phyloP scores from a whole-genome alignment of 2,113 vertebrate genomes.

The Chlorodrepanis virens region DNA sequence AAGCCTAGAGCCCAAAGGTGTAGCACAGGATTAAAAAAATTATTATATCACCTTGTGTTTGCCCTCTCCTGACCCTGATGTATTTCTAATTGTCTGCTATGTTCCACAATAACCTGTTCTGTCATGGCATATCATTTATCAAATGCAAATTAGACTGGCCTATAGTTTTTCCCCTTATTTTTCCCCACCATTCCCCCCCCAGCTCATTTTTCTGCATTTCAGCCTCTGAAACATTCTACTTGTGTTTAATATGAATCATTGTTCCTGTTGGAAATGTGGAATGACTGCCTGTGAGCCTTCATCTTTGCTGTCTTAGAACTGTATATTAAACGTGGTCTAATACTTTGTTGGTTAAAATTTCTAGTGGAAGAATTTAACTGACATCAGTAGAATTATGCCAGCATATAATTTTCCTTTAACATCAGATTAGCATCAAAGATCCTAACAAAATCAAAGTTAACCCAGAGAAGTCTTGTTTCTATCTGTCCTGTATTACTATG shows the following conservation, averaged over 20 bases:
- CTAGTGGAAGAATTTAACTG: neutral
- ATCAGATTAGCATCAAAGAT: neutral
- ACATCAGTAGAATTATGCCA: neutral
- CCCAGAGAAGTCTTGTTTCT: neutral
- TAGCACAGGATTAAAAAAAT: neutral
- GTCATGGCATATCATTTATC: neutral
- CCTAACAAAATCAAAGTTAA: neutral
- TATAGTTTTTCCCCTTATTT: accelerated
- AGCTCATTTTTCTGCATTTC: neutral
- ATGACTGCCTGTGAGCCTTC: neutral
- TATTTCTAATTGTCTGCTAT: neutral
- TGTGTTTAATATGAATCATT: neutral
- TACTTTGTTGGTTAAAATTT: neutral
- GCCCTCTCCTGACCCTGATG: neutral
- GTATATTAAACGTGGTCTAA: neutral
- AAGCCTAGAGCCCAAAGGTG: neutral
- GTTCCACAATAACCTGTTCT: neutral
- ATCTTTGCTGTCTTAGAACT: neutral
- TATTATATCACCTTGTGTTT: neutral
- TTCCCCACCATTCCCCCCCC: accelerated
- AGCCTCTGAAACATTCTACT: neutral
- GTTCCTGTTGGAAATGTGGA: neutral
- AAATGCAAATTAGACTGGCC: neutral
- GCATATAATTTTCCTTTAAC: neutral
- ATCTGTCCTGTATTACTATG: neutral